phyloP scores from a whole-genome alignment of 1,140 invertebrate genomes.

The Nebria ingens region DNA sequence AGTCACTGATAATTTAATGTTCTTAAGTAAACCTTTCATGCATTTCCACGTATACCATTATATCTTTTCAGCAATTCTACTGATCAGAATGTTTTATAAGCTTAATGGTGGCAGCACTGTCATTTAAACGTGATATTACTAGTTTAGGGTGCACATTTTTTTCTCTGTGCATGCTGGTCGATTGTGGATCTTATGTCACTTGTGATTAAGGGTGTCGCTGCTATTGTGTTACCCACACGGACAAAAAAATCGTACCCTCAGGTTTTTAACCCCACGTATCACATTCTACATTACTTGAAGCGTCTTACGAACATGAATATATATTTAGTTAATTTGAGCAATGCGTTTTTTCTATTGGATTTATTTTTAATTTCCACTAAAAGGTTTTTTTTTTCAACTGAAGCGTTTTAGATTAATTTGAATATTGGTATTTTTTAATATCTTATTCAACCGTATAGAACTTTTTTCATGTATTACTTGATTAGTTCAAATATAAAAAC shows the following conservation, averaged over 20 bases:
- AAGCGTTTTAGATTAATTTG: no score
- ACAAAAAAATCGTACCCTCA: conserved; percentile 20
- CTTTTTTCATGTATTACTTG: no score
- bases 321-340: neutral
- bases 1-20: neutral
- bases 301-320: neutral
- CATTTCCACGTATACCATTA: no score
- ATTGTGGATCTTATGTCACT: neutral
- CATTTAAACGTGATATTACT: conserved; percentile 9
- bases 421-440: no score
- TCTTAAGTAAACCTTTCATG: neutral
- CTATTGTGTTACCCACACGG: conserved; percentile 15
- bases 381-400: no score
- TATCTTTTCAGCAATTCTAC: no score
- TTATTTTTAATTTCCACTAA: no score
- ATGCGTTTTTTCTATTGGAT: conserved; percentile 7
- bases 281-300: conserved; percentile 22
- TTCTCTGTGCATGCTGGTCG: neutral
- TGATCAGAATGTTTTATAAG: conserved; percentile 15
- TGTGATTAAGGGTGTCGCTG: conserved; percentile 10
- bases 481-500: no score
- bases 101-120: conserved; percentile 6
- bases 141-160: neutral
- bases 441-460: no score
- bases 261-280: conserved; percentile 22